A percentile compares a stretch with the other conserved stretches of the same genome.
Conservation (phyloP, 2,888 invertebrate genomes). For the Quadroppia sp. region DNA sequence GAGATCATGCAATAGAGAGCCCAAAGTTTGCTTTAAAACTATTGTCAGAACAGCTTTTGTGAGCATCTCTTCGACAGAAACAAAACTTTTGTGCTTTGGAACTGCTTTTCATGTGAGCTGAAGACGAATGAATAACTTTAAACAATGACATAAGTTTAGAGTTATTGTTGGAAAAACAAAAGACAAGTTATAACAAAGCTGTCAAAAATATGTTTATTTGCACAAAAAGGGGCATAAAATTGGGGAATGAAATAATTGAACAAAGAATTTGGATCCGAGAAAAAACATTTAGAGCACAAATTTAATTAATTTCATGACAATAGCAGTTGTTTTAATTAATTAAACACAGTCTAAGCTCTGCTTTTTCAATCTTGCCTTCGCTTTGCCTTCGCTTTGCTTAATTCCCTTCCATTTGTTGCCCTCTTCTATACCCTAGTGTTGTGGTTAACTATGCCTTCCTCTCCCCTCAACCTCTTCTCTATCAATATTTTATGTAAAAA, state of each 20-base stretch:
- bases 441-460: slow-evolving; percentile 24
- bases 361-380: slow-evolving; percentile 31
- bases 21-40: not conserved
- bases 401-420: slow-evolving; percentile 33
- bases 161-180: slow-evolving; percentile 40
- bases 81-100: not conserved
- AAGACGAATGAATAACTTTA: slow-evolving; percentile 22
- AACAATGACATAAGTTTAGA: slow-evolving; percentile 39
- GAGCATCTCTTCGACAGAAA: slow-evolving; percentile 6
- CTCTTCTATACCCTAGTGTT: slow-evolving; percentile 26
- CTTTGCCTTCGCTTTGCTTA: slow-evolving; percentile 17
- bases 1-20: slow-evolving; percentile 18
- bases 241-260: slow-evolving; percentile 30
- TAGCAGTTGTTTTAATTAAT: slow-evolving; percentile 35
- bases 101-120: not conserved
- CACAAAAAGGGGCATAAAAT: slow-evolving; percentile 4
- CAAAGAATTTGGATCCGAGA: slow-evolving; percentile 19
- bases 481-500: slow-evolving; percentile 38
- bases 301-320: slow-evolving; percentile 44
- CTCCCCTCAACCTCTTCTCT: slow-evolving; percentile 29
- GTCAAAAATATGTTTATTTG: slow-evolving; percentile 42
- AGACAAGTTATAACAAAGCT: slow-evolving; percentile 41
- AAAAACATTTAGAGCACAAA: slow-evolving; percentile 43
- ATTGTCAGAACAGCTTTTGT: not conserved
- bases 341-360: slow-evolving; percentile 27